Evolutionary conservation across 2,113 vertebrate species (phyloP).

Genomic region (Chroicocephalus ridibundus): DNA sequence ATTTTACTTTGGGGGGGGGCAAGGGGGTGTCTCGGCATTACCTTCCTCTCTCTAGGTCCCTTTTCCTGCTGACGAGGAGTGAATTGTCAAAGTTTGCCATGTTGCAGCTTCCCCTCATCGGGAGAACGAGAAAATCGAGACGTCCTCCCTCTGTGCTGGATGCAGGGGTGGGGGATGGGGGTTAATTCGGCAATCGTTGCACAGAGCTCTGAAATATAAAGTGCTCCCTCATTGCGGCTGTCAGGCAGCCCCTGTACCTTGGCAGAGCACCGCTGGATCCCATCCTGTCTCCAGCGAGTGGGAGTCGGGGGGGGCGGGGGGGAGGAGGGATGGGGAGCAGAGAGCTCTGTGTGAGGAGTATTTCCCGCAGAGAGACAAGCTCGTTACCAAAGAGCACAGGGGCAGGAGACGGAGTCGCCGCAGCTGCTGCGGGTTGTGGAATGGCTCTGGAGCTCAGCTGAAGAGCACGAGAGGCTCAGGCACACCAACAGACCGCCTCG

Average conservation of each 20-base stretch:
- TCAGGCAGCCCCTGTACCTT: not conserved
- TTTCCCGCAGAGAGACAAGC: not conserved
- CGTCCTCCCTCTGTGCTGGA: not conserved
- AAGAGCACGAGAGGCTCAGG: not conserved
- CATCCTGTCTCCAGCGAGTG: not conserved
- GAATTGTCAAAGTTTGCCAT: fast-evolving
- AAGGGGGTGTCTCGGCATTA: not conserved
- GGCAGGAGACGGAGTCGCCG: fast-evolving
- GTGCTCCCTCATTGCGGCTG: not conserved
- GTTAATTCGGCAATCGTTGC: not conserved
- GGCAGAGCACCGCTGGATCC: not conserved
- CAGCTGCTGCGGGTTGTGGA: not conserved
- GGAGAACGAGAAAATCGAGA: not conserved
- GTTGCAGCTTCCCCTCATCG: not conserved
- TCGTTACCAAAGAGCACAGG: not conserved
- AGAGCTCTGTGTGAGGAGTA: not conserved
- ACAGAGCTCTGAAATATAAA: not conserved
- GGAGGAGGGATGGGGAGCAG: not conserved
- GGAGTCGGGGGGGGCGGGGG: not conserved
- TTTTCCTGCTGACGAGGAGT: not conserved
- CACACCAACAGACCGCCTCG: fast-evolving
- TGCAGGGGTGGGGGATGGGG: not conserved
- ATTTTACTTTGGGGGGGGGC: not conserved
- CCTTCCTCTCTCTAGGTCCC: not conserved
- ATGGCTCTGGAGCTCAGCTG: not conserved